phyloP scores from a whole-genome alignment of 2,888 invertebrate genomes.

The Ophioninae sp. region DNA sequence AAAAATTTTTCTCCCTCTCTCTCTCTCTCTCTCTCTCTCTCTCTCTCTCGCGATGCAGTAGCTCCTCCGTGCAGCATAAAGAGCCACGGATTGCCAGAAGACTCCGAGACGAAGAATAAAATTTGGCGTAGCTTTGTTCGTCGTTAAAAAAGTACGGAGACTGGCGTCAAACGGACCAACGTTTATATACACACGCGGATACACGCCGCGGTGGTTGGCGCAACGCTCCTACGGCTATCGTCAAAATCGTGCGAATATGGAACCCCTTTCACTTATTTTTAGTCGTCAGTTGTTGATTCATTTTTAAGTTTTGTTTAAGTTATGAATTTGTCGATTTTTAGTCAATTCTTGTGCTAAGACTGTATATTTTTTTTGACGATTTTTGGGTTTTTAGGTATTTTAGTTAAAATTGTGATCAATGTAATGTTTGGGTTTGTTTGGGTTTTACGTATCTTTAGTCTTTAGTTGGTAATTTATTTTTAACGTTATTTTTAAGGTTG shows the following conservation, averaged over 20 bases:
- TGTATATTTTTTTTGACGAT: too few relatives aligned
- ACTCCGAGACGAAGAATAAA: conserved; percentile 57
- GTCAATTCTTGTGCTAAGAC: too few relatives aligned
- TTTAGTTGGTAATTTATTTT: too few relatives aligned
- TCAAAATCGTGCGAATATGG: conserved; percentile 32
- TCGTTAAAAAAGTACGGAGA: conserved; percentile 55
- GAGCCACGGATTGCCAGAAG: conserved; percentile 48
- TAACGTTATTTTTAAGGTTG: too few relatives aligned
- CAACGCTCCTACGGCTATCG: background rate
- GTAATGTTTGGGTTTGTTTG: too few relatives aligned
- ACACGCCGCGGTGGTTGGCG: conserved; percentile 10
- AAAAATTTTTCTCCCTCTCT: too few relatives aligned
- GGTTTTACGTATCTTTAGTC: background rate
- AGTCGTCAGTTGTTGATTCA: too few relatives aligned
- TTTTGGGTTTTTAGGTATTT: too few relatives aligned
- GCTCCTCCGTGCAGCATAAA: conserved; percentile 39
- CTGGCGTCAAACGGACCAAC: conserved; percentile 43
- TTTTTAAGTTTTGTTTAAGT: too few relatives aligned
- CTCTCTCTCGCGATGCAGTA: conserved; percentile 32
- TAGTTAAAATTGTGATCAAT: too few relatives aligned
- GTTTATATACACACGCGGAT: conserved; percentile 16
- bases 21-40: background rate
- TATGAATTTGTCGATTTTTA: too few relatives aligned
- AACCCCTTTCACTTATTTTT: background rate
- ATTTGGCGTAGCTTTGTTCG: conserved; percentile 59